These are phyloP conservation scores for Oreochromis tanganicae DNA, from an alignment of 2,113 vertebrate genomes.

Conservation along the genomic window DNA sequence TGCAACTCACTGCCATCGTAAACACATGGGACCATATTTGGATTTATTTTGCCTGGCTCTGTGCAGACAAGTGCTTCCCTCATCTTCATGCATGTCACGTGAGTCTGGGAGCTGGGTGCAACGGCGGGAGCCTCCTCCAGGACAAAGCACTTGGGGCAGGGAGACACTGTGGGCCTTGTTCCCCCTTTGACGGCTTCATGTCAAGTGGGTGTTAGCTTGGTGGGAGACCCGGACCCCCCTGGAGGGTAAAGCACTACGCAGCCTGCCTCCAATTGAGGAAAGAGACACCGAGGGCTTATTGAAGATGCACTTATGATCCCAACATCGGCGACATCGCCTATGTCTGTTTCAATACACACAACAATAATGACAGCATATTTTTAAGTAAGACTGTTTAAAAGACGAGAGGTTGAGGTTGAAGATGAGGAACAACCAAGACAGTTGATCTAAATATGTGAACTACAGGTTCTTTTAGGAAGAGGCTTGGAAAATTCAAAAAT, in stretches of 20 bases:
- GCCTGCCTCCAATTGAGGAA: not conserved
- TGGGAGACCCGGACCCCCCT: conserved; percentile 31
- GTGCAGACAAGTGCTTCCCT: conserved; percentile 26
- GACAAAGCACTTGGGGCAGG: conserved; percentile 57
- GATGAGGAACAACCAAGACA: not conserved
- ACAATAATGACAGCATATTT: not conserved
- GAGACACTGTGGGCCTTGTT: conserved; percentile 67
- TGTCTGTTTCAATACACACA: not conserved
- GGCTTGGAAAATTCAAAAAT: not conserved
- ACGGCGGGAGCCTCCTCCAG: conserved; percentile 45
- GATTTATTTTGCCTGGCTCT: not conserved
- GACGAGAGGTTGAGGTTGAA: not conserved
- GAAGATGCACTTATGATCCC: not conserved
- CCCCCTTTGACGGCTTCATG: conserved; percentile 29
- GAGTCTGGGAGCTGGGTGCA: conserved; percentile 37
- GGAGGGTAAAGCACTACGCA: conserved; percentile 6
- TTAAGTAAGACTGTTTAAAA: not conserved
- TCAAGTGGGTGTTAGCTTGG: conserved; percentile 70
- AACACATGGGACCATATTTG: not conserved
- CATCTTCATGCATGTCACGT: conserved; percentile 65
- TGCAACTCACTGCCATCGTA: not conserved
- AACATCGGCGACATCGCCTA: not conserved
- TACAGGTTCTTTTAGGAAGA: not conserved
- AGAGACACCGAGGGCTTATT: not conserved
- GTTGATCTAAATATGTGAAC: not conserved